A percentile compares a stretch with the other conserved stretches of the same genome.
Evolutionary conservation across 1,140 invertebrate genomes (phyloP).

Genomic region (Drosophila dunni): DNA sequence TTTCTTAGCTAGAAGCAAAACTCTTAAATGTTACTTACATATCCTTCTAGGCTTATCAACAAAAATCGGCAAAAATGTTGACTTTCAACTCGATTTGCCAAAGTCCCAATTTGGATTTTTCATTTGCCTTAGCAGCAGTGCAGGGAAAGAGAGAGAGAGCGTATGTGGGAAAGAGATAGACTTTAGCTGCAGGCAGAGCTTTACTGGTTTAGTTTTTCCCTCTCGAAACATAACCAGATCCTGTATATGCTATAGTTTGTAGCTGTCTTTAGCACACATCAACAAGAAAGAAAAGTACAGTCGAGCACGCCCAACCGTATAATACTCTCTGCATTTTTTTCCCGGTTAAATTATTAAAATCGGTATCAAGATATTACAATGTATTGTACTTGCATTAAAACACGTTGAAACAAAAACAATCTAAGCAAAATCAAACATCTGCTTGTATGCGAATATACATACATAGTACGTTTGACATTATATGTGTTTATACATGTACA

Average conservation of each 20-base stretch:
- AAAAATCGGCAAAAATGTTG: constrained; percentile 17
- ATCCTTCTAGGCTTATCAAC: not conserved
- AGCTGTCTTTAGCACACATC: constrained; percentile 80
- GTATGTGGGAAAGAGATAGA: not conserved
- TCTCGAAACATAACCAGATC: constrained; percentile 11
- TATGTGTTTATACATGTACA: too few species aligned
- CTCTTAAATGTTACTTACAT: too few species aligned
- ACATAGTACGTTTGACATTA: too few species aligned
- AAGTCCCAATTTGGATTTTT: constrained; percentile 35
- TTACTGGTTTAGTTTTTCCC: constrained; percentile 10
- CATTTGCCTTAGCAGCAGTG: constrained; percentile 35
- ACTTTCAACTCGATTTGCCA: constrained; percentile 39
- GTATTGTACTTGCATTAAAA: too few species aligned
- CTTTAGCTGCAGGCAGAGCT: constrained; percentile 20
- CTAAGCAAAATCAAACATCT: too few species aligned
- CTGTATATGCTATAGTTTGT: constrained; percentile 58
- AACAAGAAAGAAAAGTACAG: too few species aligned
- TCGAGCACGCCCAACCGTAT: too few species aligned
- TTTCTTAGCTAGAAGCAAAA: not conserved
- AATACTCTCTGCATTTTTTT: too few species aligned
- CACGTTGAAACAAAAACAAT: too few species aligned
- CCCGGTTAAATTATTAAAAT: too few species aligned
- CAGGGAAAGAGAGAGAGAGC: not conserved
- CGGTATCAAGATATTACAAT: too few species aligned
- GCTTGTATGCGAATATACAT: too few species aligned